Conservation (phyloP, 1,140 invertebrate genomes). For the Temnothorax curvispinosus region DNA sequence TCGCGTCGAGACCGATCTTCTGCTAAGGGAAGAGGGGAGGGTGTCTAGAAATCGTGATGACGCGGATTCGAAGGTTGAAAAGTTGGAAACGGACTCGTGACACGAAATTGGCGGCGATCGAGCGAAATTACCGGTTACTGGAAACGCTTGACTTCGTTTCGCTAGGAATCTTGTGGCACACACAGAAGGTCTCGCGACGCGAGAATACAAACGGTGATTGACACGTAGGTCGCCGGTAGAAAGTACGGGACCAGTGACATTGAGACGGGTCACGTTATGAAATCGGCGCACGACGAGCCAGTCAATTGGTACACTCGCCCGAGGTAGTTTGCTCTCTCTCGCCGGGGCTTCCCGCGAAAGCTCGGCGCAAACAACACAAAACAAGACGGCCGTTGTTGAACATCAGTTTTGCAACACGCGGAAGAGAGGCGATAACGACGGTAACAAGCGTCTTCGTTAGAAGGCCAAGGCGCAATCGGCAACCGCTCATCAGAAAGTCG, state of each 20-base stretch:
- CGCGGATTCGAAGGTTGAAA: neutral
- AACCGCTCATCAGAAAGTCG: constrained; percentile 50
- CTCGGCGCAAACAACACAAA: constrained; percentile 22
- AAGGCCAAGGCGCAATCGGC: constrained; percentile 42
- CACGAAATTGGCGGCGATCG: neutral
- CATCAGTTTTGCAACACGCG: constrained; percentile 59
- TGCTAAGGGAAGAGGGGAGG: neutral
- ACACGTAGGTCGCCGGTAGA: constrained; percentile 26
- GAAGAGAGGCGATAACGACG: constrained; percentile 64
- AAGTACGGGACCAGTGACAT: constrained; percentile 16
- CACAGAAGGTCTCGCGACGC: neutral
- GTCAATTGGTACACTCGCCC: constrained; percentile 42
- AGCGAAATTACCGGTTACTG: neutral
- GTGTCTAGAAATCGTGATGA: neutral
- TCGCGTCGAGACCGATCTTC: neutral
- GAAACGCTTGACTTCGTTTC: neutral
- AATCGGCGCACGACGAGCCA: neutral
- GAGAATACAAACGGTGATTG: neutral
- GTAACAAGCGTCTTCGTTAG: constrained; percentile 67
- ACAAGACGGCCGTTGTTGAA: constrained; percentile 41
- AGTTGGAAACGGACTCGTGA: neutral
- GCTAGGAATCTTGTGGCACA: neutral
- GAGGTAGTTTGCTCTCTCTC: constrained; percentile 39
- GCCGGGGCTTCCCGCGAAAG: constrained; percentile 3
- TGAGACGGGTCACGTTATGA: constrained; percentile 33